Evolutionary conservation across 2,797 vertebrate species (phyloP), one percentile per base, ranked within the genome.

Genomic region (Dermochelys coriacea): DNA sequence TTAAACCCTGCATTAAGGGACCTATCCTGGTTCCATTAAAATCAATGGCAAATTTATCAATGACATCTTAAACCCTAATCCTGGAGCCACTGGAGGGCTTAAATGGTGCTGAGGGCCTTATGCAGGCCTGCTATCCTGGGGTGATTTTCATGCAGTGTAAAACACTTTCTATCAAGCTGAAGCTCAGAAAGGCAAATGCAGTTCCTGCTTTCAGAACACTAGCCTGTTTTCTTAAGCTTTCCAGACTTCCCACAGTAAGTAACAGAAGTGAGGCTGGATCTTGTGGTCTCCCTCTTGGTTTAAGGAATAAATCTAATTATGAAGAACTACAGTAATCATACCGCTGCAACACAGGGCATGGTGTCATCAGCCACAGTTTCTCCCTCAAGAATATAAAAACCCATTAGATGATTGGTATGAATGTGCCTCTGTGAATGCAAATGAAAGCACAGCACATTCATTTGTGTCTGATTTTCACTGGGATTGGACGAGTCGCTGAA

Each of bases 271-370:
- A 77, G 81, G 57, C 31, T 82, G 75, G 75, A 51, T 11, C 55
- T 49, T 29, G 79, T 57, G 85, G 78, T 78, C 91, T 85, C 49
- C n/a, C 50, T 88, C 55, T 23, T 80, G 50, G 81, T n/a, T 68
- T 45, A 82, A 90, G 80, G 74, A 96, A 87, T 21, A 95, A 94
- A 80, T 85, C 80, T 49, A 74, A 82, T 90, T 88, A 50, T 31
- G 25, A 93, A 89, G 82, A 89, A 18, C 45, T 79, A 37, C 1
- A 90, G 51, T 41, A 41, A 89, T 37, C 3, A 1, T n/a, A 47
- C 47, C 45, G 21, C 1, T 3, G 87, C 77, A 41, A 57, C 59
- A 50, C 12, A 54, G 82, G 68, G 51, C 64, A 61, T 0, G 0
- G 64, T 78, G 83, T 84, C 59, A 90, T 47, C 95, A 91, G 16